Percentiles rank a stretch among this genome's conserved stretches.
Evolutionary conservation across 2,797 vertebrate species (phyloP).

Genomic region (Trachops cirrhosus): DNA sequence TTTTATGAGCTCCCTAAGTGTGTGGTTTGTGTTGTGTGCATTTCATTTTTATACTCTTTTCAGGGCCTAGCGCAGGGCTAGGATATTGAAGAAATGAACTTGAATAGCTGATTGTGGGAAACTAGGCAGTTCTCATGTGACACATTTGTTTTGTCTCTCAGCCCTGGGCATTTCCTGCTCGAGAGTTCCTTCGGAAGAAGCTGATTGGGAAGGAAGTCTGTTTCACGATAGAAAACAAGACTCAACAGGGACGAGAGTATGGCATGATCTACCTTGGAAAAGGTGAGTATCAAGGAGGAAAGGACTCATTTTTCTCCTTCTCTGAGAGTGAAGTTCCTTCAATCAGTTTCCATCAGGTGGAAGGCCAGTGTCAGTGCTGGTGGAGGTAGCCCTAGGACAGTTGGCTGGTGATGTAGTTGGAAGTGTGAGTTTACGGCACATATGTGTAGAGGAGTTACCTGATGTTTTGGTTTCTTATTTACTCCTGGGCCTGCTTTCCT

Average conservation of each 20-base stretch:
- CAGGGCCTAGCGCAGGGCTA: not conserved
- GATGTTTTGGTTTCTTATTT: not conserved
- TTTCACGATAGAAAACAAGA: slow-evolving; percentile 97
- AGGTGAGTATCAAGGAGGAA: slow-evolving; percentile 82
- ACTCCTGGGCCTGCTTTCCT: not conserved
- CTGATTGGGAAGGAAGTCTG: slow-evolving; percentile 98
- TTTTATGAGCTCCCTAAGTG: not conserved
- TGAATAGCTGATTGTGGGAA: not conserved
- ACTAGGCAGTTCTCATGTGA: not conserved
- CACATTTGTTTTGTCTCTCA: slow-evolving; percentile 69
- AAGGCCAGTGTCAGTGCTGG: not conserved
- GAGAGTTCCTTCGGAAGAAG: slow-evolving; percentile 97
- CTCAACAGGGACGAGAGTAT: slow-evolving; percentile 92
- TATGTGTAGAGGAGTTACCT: not conserved
- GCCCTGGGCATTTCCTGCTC: slow-evolving; percentile 97
- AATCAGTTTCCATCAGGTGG: not conserved
- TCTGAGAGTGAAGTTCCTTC: not conserved
- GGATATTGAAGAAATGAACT: not conserved
- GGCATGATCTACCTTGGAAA: slow-evolving; percentile 96
- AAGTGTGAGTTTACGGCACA: not conserved
- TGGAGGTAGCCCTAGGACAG: not conserved
- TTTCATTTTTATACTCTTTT: slow-evolving; percentile 1
- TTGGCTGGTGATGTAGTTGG: not conserved
- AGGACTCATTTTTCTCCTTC: not conserved
- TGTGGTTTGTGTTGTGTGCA: not conserved